Percentiles rank a stretch among this genome's conserved stretches.
Conservation (phyloP, 2,797 vertebrate genomes). For the Bradypodion pumilum region DNA sequence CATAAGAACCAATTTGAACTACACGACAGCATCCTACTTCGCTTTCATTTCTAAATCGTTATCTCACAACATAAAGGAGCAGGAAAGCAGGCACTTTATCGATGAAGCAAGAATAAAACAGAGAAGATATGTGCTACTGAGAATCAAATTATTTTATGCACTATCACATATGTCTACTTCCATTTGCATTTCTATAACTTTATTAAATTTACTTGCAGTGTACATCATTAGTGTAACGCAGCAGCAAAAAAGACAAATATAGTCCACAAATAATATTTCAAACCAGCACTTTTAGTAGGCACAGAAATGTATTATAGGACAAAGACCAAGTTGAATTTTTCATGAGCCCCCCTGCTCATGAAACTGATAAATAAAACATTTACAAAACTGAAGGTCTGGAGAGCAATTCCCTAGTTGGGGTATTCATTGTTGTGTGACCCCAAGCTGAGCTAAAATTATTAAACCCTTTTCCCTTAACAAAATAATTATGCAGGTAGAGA, state of each 20-base stretch:
- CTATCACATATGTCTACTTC: neutral
- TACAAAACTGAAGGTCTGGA: neutral
- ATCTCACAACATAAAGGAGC: conserved; percentile 41
- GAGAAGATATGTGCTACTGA: neutral
- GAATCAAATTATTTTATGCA: conserved; percentile 1
- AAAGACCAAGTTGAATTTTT: neutral
- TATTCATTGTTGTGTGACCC: too few species aligned
- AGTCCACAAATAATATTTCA: neutral
- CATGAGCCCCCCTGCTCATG: neutral
- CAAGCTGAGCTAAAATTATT: too few species aligned
- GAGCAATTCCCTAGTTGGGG: neutral
- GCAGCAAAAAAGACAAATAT: neutral
- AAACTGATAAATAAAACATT: neutral
- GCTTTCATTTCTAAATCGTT: conserved; percentile 1
- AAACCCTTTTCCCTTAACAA: too few species aligned
- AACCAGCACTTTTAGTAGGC: neutral
- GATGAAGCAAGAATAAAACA: conserved; percentile 12
- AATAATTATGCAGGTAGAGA: too few species aligned
- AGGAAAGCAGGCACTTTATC: conserved; percentile 33
- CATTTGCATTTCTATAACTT: neutral
- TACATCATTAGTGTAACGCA: neutral
- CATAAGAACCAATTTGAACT: conserved; percentile 38
- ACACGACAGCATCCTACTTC: conserved; percentile 43
- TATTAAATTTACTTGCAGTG: neutral
- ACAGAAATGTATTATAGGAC: neutral